phyloP scores from a whole-genome alignment of 2,888 invertebrate genomes.

The Callosobruchus maculatus region DNA sequence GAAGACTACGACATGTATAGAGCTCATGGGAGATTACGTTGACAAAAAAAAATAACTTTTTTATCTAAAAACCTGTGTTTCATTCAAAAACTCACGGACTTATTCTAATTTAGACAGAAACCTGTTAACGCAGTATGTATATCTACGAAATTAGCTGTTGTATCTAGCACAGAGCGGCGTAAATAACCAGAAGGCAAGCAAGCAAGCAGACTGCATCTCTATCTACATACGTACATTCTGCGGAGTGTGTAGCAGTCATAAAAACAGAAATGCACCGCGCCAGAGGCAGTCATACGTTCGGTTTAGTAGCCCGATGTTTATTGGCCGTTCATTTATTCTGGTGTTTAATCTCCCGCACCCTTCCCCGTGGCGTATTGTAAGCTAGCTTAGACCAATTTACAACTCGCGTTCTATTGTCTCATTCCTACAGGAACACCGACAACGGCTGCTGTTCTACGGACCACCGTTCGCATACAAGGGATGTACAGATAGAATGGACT shows the following conservation, averaged over 20 bases:
- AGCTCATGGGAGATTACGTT: no score
- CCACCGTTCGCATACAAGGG: constrained; percentile 29
- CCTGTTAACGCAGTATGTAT: background rate
- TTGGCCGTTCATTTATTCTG: constrained; percentile 46
- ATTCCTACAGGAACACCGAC: constrained; percentile 15
- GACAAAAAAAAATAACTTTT: no score
- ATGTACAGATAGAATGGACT: constrained; percentile 19
- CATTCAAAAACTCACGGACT: no score
- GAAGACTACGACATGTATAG: no score
- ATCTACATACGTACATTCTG: background rate
- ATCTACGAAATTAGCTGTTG: background rate
- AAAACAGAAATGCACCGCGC: background rate
- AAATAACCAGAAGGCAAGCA: background rate
- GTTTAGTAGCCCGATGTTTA: constrained; percentile 38
- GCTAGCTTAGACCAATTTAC: constrained; percentile 35
- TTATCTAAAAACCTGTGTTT: no score
- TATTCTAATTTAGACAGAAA: no score
- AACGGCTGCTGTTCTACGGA: background rate
- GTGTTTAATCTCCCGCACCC: constrained; percentile 43
- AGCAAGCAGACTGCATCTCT: background rate
- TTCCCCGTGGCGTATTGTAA: constrained; percentile 28
- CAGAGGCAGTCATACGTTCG: constrained; percentile 28
- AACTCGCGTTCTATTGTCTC: constrained; percentile 34
- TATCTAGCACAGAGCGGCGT: background rate
- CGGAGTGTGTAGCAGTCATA: background rate